A percentile compares a stretch with the other conserved stretches of the same genome.
These are phyloP conservation scores for Oscheius sp. DNA, from an alignment of 2,888 invertebrate genomes.

Conservation along the genomic window DNA sequence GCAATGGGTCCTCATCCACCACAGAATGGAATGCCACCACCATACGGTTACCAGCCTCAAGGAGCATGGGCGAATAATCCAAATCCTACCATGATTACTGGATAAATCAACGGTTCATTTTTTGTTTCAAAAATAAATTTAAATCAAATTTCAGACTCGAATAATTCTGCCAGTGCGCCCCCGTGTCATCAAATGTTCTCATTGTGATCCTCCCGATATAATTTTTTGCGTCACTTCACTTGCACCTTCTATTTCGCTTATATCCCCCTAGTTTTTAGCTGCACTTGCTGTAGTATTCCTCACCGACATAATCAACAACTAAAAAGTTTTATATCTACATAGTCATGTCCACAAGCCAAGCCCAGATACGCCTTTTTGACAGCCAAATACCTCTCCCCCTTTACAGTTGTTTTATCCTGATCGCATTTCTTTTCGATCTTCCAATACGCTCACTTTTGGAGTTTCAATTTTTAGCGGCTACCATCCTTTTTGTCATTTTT, in stretches of 20 bases:
- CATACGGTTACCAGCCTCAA: constrained; percentile 26
- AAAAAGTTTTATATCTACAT: background rate
- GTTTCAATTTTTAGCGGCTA: background rate
- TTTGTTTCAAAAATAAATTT: background rate
- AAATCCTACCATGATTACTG: constrained; percentile 53
- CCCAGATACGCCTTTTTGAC: constrained; percentile 11
- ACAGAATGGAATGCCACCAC: constrained; percentile 36
- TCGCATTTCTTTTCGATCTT: constrained; percentile 5
- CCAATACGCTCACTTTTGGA: constrained; percentile 11
- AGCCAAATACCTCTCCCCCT: constrained; percentile 14
- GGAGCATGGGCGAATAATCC: constrained; percentile 41
- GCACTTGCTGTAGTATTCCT: constrained; percentile 3
- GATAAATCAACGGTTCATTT: constrained; percentile 15
- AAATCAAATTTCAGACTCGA: background rate
- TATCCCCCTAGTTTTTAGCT: constrained; percentile 1
- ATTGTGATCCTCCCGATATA: constrained; percentile 18
- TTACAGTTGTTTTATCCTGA: constrained; percentile 1
- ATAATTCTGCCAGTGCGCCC: background rate
- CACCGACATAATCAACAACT: constrained; percentile 5
- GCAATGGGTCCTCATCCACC: constrained; percentile 33
- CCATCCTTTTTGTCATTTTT: background rate
- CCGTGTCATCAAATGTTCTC: constrained; percentile 21
- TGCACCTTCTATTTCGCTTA: constrained; percentile 6
- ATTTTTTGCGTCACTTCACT: constrained; percentile 23
- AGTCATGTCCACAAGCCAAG: background rate